Evolutionary conservation across 2,888 invertebrate genomes (phyloP), one percentile per base, ranked within the genome.

Genomic region (Drosophila nr. medialis): DNA sequence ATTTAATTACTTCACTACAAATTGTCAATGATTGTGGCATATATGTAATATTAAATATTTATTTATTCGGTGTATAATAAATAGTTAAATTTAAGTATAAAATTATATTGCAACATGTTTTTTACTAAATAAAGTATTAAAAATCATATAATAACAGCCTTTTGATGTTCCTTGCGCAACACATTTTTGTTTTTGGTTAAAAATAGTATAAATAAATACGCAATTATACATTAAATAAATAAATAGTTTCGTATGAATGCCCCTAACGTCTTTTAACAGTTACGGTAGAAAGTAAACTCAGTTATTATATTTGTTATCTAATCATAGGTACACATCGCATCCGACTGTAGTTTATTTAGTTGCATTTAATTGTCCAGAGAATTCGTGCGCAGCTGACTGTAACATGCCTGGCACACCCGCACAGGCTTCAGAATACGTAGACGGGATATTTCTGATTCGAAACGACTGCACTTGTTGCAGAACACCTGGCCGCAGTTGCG

Each of bases 401-500:
- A 97, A 93, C 99, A 99, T 59, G 96, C 95, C 93, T 98, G 98
- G 93, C 99, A 99, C 21, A 99, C 99, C 83, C 99, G 95, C 53
- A 99, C 99, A 34, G 99, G 99, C 72, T 98, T 97, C 80, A 98
- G 93, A 85, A 99, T 99, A 59, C 98, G 96, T 89, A 99, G 94
- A 55, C 98, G 95, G 1, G 97, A 96, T 89, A 99, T 99, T 93
- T 99, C 98, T 81, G 98, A 98, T 93, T 99, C 98, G 94, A 98
- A 99, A 73, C 97, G 96, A 92, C 98, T 98, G 94, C 99, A 99
- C 92, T 96, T 98, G 30, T 98, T 98, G 94, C 99, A 99, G 94
- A 99, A 99, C 72, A 99, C 97, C 90, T 97, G 96, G 66, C 99
- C 99, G 94, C 99, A 99, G 93, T 99, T 99, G 68, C 99, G 95